Evolutionary conservation across 53 echinoderm and acorn worm species (phyloP), one percentile per base, ranked within the genome.

Genomic region (Holothuria leucospilota): DNA sequence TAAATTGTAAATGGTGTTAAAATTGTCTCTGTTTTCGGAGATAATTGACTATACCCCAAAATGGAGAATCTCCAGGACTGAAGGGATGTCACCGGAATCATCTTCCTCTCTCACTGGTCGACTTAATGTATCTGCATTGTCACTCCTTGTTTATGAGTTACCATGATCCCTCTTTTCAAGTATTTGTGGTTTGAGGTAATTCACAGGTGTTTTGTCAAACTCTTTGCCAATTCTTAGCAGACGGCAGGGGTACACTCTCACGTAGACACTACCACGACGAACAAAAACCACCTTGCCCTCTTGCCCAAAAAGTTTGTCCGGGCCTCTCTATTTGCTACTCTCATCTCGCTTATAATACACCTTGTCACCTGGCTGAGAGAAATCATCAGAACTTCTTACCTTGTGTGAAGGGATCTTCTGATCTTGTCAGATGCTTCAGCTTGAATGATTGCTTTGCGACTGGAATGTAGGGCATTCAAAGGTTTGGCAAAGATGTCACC

Each of bases 381-480:
- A 20, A 13, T 51, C 77, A 51, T 21, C 77, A 23, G 77, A 77
- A 64, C 64, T 64, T 64, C 64, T 64, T 64, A 78, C 7, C 39
- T 51, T 42, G 78, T 73, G 39, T 23, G 74, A 21, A 73, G 29
- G 8, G 74, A n/a, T n/a, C 73, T 30, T 72, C 73, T 72, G 73
- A 72, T 72, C 73, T 72, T 72, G 6, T 72, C 73, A 27, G 73
- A 72, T 39, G 38, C 38, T 13, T 72, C 73, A 72, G 73, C 73
- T 72, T 72, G 20, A 72, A 72, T 41, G 28, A 72, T 8, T 6
- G 49, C 53, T 61, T 64, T 84, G 18, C 68, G 84, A 51, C 84
- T 75, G 10, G 75, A 16, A 42, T 75, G 75, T 16, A 75, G 75
- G 29, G 71, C 71, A 70, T 70, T 70, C 29, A 70, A 70, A 70